Percentiles rank a stretch among this genome's conserved stretches.
phyloP scores from a whole-genome alignment of 2,113 vertebrate genomes.

The Beaufortia kweichowensis region DNA sequence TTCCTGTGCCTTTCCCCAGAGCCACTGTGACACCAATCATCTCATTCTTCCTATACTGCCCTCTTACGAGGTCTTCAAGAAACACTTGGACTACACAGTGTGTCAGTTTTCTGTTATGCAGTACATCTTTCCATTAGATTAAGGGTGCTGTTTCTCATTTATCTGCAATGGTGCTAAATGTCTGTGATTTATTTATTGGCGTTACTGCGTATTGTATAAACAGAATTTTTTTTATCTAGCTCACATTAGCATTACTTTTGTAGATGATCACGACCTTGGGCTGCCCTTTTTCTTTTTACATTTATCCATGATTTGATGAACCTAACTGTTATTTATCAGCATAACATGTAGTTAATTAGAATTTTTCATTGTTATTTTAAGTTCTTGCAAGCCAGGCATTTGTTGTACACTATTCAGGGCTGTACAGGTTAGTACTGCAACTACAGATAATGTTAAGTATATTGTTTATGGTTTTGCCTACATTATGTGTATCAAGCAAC shows the following conservation, averaged over 20 bases:
- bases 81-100: constrained; percentile 84
- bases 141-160: background rate
- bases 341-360: too few species aligned
- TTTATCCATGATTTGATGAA: background rate
- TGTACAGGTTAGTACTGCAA: background rate
- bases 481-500: background rate
- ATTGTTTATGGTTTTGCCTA: background rate
- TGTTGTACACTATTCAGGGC: background rate
- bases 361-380: too few species aligned
- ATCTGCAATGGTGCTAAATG: constrained; percentile 21
- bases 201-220: background rate
- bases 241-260: constrained; percentile 15
- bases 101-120: constrained; percentile 69
- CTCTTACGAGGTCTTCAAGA: constrained; percentile 84
- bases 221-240: background rate
- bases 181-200: background rate
- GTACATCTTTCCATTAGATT: background rate
- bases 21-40: constrained; percentile 73
- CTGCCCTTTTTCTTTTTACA: background rate
- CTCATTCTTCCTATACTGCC: constrained; percentile 80
- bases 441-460: background rate
- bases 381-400: background rate
- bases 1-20: constrained; percentile 73
- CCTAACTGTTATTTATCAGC: background rate
- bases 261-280: background rate